These are phyloP conservation scores for Hystrix brachyura DNA, from an alignment of 2,113 vertebrate species.

Conservation along the genomic window DNA sequence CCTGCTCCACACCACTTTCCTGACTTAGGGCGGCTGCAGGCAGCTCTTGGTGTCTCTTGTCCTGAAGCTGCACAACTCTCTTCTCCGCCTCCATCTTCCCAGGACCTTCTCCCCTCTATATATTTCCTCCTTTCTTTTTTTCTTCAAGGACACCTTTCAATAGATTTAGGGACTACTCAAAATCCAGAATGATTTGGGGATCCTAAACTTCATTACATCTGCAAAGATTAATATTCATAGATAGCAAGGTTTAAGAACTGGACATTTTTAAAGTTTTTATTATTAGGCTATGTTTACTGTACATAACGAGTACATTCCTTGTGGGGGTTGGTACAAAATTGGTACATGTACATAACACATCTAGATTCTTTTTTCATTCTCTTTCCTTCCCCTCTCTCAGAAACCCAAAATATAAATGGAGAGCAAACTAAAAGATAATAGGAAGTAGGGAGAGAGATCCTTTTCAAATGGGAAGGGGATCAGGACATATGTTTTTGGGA, in stretches of 20 bases:
- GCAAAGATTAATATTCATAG: background rate
- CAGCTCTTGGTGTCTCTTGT: background rate
- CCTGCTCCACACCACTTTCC: accelerated
- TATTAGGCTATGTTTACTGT: background rate
- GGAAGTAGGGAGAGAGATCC: background rate
- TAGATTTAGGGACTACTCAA: background rate
- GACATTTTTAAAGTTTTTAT: background rate
- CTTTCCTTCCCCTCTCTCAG: background rate
- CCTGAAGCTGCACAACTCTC: background rate
- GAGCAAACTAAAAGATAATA: background rate
- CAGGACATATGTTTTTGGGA: background rate
- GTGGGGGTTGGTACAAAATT: background rate
- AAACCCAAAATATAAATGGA: background rate
- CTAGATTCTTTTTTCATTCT: background rate
- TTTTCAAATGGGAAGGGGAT: background rate
- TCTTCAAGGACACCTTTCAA: background rate
- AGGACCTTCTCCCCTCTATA: background rate
- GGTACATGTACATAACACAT: background rate
- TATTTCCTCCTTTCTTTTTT: background rate
- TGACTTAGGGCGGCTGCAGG: background rate
- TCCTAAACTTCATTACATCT: background rate
- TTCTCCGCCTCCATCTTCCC: background rate
- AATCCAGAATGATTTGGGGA: background rate
- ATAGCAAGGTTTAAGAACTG: background rate
- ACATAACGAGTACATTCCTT: background rate